Percentiles rank a stretch among this genome's conserved stretches.
phyloP scores from a whole-genome alignment of 2,797 vertebrate species.

The Graptemys geographica region DNA sequence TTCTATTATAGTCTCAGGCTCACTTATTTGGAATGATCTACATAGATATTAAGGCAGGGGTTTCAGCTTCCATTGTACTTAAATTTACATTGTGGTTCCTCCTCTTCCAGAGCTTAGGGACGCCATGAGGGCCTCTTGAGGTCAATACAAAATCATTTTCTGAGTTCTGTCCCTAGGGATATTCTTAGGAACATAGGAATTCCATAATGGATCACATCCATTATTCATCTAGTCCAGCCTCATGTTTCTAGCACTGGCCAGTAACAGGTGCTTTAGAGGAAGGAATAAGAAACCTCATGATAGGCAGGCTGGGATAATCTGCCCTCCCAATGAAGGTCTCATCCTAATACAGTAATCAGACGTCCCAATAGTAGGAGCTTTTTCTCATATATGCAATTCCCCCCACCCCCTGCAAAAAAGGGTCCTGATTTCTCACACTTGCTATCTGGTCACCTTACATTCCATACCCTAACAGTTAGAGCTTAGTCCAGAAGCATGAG shows the following conservation, averaged over 20 bases:
- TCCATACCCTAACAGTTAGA: neutral
- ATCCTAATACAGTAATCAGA: neutral
- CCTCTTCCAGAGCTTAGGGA: neutral
- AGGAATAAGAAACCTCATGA: neutral
- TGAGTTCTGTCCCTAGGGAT: neutral
- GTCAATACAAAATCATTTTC: neutral
- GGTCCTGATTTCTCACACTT: neutral
- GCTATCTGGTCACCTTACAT: neutral
- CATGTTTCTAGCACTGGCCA: neutral
- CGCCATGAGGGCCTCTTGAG: neutral
- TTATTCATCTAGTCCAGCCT: neutral
- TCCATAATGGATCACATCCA: neutral
- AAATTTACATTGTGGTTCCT: neutral
- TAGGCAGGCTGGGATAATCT: neutral
- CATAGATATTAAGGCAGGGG: neutral
- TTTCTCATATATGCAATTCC: neutral
- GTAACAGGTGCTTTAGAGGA: neutral
- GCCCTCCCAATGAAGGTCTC: neutral
- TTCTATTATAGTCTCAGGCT: constrained; percentile 16
- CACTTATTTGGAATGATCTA: neutral
- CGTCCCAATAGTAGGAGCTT: neutral
- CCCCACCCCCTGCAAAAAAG: too few relatives aligned
- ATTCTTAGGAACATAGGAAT: rapidly evolving
- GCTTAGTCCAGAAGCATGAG: neutral
- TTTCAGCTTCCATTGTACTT: neutral